phyloP scores from a whole-genome alignment of 2,797 vertebrate species.

The Tragelaphus oryx region DNA sequence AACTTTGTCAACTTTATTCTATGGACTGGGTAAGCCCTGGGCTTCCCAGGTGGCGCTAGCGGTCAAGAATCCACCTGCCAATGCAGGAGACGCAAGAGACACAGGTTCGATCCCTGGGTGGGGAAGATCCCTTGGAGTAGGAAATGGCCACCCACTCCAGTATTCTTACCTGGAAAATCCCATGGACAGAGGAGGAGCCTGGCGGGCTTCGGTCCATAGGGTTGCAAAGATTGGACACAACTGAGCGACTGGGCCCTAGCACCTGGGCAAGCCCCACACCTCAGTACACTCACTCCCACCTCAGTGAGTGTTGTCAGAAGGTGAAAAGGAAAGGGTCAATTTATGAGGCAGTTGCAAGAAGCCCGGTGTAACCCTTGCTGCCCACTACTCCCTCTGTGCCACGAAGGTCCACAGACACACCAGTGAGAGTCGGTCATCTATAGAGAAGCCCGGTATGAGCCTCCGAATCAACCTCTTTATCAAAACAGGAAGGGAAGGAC shows the following conservation, averaged over 20 bases:
- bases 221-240: neutral
- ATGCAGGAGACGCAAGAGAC: neutral
- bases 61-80: neutral
- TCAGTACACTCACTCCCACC: no score
- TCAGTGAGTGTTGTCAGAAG: no score
- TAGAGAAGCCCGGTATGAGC: neutral
- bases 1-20: neutral
- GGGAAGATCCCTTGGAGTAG: neutral
- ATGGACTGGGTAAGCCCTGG: fast-evolving
- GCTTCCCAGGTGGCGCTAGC: neutral
- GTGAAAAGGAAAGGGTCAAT: neutral
- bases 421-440: neutral
- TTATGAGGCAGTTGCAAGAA: neutral
- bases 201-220: fast-evolving
- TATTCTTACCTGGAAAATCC: neutral
- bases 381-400: neutral
- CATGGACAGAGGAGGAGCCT: neutral
- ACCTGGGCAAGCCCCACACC: neutral
- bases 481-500: conserved; percentile 38
- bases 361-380: neutral
- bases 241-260: neutral
- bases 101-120: neutral
- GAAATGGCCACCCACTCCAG: neutral
- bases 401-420: neutral
- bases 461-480: neutral